These are phyloP conservation scores for Takifugu ocellatus DNA, from an alignment of 2,797 vertebrate genomes.

Conservation along the genomic window DNA sequence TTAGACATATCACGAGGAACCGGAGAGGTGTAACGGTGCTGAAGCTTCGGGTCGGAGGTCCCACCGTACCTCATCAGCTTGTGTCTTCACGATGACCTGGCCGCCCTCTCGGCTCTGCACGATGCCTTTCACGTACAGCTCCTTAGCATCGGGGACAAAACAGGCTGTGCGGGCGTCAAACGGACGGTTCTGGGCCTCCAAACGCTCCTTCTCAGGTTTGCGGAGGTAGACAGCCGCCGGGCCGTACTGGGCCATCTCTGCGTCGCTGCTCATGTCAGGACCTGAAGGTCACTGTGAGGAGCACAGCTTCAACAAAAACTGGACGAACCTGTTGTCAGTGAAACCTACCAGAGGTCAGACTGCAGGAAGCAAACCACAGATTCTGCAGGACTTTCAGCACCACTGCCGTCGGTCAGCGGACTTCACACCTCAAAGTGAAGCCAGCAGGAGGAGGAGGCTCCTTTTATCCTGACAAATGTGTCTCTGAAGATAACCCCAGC, in stretches of 20 bases:
- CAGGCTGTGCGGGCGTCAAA: constrained; percentile 86
- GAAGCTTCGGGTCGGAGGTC: background rate
- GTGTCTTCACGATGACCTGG: constrained; percentile 78
- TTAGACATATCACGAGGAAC: too few relatives aligned
- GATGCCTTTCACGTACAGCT: constrained; percentile 78
- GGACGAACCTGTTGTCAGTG: too few relatives aligned
- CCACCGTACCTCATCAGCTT: constrained; percentile 70
- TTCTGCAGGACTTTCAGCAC: background rate
- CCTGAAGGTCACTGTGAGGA: constrained; percentile 4
- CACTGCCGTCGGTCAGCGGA: constrained; percentile 2
- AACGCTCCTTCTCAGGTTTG: constrained; percentile 81
- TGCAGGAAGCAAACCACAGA: background rate
- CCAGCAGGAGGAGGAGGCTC: constrained; percentile 10
- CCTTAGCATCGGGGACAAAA: constrained; percentile 78
- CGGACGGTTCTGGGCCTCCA: constrained; percentile 81
- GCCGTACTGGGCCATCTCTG: constrained; percentile 79
- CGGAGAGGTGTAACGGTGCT: background rate
- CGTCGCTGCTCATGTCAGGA: constrained; percentile 56
- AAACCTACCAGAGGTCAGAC: constrained; percentile 21
- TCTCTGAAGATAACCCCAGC: constrained; percentile 30
- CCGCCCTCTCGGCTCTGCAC: constrained; percentile 76
- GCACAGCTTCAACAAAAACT: background rate
- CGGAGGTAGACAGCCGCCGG: constrained; percentile 78
- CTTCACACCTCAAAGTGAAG: constrained; percentile 18
- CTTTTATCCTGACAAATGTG: constrained; percentile 53